These are phyloP conservation scores for Danaus melanippus DNA, from an alignment of 1,140 invertebrate species.

Conservation along the genomic window DNA sequence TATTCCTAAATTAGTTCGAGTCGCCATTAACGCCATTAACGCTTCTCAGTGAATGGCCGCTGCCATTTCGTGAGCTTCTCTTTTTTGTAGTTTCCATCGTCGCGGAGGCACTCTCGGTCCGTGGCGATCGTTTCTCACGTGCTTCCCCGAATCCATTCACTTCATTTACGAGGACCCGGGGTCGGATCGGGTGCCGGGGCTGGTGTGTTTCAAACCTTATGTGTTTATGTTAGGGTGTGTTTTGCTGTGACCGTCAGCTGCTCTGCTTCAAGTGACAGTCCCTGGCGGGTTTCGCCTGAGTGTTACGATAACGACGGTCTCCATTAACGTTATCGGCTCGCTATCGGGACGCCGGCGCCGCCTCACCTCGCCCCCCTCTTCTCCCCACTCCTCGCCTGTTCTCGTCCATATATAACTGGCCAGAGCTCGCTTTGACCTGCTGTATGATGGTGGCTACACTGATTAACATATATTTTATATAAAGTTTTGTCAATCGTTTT, in stretches of 20 bases:
- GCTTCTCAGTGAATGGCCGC: constrained; percentile 34
- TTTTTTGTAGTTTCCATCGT: constrained; percentile 41
- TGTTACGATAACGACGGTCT: constrained; percentile 51
- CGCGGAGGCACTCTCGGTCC: constrained; percentile 50
- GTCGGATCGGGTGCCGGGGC: constrained; percentile 11
- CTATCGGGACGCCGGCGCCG: constrained; percentile 64
- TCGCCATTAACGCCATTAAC: constrained; percentile 10
- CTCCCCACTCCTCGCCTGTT: constrained; percentile 22
- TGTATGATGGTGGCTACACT: no score
- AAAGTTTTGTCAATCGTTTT: no score
- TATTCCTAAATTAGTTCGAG: constrained; percentile 15
- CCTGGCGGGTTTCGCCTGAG: constrained; percentile 36
- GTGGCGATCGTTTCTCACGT: constrained; percentile 49
- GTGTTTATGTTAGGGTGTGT: constrained; percentile 20
- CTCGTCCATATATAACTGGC: constrained; percentile 39
- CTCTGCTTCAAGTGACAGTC: constrained; percentile 31
- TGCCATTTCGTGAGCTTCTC: constrained; percentile 24
- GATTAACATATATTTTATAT: no score
- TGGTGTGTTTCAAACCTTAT: constrained; percentile 33
- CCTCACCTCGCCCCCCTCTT: neutral
- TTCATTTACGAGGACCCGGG: constrained; percentile 30
- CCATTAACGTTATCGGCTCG: constrained; percentile 62
- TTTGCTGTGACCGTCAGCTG: constrained; percentile 21
- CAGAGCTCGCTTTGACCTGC: constrained; percentile 28
- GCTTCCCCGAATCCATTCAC: constrained; percentile 64